A percentile compares a stretch with the other conserved stretches of the same genome.
Evolutionary conservation across 1,140 invertebrate species (phyloP).

Genomic region (Gyrodactylus bullatarudis): DNA sequence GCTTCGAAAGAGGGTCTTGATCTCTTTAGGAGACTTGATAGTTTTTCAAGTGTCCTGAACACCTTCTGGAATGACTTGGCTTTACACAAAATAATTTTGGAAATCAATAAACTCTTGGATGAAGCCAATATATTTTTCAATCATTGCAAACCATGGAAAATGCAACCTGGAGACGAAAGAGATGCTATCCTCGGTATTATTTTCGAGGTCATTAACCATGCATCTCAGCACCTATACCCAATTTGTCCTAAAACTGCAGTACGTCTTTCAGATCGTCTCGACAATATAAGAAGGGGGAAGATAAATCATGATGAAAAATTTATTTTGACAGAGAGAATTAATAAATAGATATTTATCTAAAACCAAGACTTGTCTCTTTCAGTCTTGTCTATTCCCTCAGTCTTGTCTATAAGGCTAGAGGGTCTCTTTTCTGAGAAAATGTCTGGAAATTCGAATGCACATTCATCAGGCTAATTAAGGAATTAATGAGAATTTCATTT

Average conservation of each 20-base stretch:
- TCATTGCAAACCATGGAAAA: not conserved
- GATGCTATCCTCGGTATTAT: not conserved
- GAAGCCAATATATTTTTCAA: not conserved
- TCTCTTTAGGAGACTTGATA: too few species aligned
- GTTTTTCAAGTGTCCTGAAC: too few species aligned
- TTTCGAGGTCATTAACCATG: not conserved
- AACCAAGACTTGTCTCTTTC: not conserved
- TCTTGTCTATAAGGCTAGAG: not conserved
- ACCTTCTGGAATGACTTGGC: not conserved
- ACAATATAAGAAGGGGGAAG: not conserved
- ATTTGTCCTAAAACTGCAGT: not conserved
- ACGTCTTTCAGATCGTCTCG: too few species aligned
- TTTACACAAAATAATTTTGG: not conserved
- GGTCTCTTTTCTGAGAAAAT: not conserved
- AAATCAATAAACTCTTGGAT: not conserved
- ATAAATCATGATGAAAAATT: not conserved
- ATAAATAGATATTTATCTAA: not conserved
- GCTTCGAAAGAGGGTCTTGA: too few species aligned
- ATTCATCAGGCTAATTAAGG: not conserved
- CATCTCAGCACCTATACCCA: not conserved
- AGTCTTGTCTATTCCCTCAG: not conserved
- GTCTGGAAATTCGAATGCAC: not conserved
- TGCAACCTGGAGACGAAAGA: not conserved
- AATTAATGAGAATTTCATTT: not conserved
- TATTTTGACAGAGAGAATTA: not conserved